Evolutionary conservation across 2,888 invertebrate genomes (phyloP), one percentile per base, ranked within the genome.

Genomic region (Acrobasis consociella): DNA sequence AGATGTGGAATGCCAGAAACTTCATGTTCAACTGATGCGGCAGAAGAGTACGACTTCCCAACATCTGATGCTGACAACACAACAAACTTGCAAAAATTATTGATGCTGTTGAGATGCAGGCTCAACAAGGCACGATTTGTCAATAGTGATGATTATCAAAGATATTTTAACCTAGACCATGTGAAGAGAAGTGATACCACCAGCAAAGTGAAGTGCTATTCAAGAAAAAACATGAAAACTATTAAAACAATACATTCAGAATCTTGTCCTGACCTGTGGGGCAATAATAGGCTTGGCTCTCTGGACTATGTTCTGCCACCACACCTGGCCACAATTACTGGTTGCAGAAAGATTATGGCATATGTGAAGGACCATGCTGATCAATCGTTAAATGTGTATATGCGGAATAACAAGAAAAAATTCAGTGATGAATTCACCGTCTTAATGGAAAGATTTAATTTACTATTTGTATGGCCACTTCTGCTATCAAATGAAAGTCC

Each of bases 391-490:
- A 38, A 9, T 74, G 1, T 78, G 80, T 58, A 62, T 82, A 2
- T 74, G 75, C 67, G 16, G 71, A 11, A 62, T 81, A 22, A 63
- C 74, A 7, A 76, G 70, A 58, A 78, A 69, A 64, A 87, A 85
- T 74, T 0, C 22, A 5, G 75, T 55, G 70, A 81, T 0, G 77
- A 83, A 49, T 61, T 83, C 58, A 66, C 71, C 39, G 39, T 67
- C 9, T 72, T 87, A 39, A 72, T 83, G 67, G 84, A 86, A 62
- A 73, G 89, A 10, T 84, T 87, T 64, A 79, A 83, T 66, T 59
- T 68, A 42, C 69, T 89, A 52, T 89, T 89, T 62, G 64, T 86
- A 42, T 88, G 87, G 86, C 87, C 89, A 13, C 73, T 88, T 78
- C 65, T 88, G 42, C 73, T 89, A n/a, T 85, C 89, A 0, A 85